Percentiles rank a stretch among this genome's conserved stretches.
These are phyloP conservation scores for Drosophila acutilabella DNA, from an alignment of 2,888 invertebrate species.

Conservation along the genomic window DNA sequence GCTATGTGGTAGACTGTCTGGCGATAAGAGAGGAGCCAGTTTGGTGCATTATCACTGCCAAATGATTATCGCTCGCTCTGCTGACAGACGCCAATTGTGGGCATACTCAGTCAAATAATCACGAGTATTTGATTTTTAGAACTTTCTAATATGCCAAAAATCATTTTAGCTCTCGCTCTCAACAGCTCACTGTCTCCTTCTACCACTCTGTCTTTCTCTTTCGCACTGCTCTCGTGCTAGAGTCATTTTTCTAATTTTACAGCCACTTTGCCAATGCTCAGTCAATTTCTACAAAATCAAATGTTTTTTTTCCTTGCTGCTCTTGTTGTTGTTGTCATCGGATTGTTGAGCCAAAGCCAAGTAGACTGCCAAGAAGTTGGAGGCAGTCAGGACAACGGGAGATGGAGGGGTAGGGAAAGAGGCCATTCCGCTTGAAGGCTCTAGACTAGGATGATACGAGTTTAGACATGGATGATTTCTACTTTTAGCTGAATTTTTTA, in stretches of 20 bases:
- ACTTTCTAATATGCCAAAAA: conserved; percentile 56
- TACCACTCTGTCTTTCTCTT: neutral
- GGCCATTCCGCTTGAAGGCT: conserved; percentile 34
- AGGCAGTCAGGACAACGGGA: conserved; percentile 54
- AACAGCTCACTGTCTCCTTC: neutral
- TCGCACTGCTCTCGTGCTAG: neutral
- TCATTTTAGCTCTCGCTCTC: conserved; percentile 9
- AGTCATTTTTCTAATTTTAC: conserved; percentile 62
- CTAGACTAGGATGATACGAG: conserved; percentile 15
- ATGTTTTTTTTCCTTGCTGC: conserved; percentile 33
- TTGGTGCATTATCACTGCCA: conserved; percentile 63
- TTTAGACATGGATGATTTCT: conserved; percentile 24
- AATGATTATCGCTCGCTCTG: conserved; percentile 51
- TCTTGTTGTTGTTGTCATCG: conserved; percentile 33
- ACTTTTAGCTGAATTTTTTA: conserved; percentile 44
- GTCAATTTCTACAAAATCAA: conserved; percentile 79
- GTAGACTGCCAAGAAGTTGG: conserved; percentile 10
- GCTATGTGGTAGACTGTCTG: neutral
- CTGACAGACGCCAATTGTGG: conserved; percentile 38
- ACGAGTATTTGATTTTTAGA: conserved; percentile 41
- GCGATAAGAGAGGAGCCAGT: conserved; percentile 10
- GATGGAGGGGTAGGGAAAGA: conserved; percentile 17
- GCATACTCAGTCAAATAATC: conserved; percentile 37
- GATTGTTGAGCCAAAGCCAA: conserved; percentile 48
- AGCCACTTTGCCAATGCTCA: conserved; percentile 76